Percentiles rank a stretch among this genome's conserved stretches.
phyloP scores from a whole-genome alignment of 2,888 invertebrate species.

The Lobophora halterata region DNA sequence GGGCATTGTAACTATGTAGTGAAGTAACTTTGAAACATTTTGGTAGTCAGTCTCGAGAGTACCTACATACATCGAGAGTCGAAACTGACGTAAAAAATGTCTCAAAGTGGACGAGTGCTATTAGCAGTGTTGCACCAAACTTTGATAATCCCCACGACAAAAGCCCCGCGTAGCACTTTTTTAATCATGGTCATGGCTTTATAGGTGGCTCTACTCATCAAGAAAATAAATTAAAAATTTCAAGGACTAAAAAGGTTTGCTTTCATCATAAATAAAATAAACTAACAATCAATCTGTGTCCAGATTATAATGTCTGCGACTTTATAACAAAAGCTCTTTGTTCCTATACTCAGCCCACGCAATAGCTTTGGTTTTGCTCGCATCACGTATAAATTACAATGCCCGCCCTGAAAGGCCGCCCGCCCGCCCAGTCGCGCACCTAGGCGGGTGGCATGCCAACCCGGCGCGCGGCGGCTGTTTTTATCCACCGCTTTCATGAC shows the following conservation, averaged over 20 bases:
- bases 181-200: too few species aligned
- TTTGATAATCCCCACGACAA: too few species aligned
- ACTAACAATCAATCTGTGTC: conserved; percentile 21
- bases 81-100: too few species aligned
- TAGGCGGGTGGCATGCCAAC: conserved; percentile 19
- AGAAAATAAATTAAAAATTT: too few species aligned
- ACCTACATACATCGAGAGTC: too few species aligned
- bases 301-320: conserved; percentile 27
- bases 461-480: conserved; percentile 28
- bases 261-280: conserved; percentile 19
- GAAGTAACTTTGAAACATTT: too few species aligned
- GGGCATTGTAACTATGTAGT: too few species aligned
- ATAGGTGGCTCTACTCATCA: too few species aligned
- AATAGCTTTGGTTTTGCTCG: conserved; percentile 42
- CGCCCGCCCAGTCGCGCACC: conserved; percentile 24
- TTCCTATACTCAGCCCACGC: conserved; percentile 51
- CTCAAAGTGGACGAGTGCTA: too few species aligned
- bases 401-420: conserved; percentile 36
- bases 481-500: conserved; percentile 40
- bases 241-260: conserved; percentile 11
- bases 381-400: conserved; percentile 44
- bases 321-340: conserved; percentile 47
- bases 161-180: too few species aligned
- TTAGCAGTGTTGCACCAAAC: too few species aligned
- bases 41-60: too few species aligned